phyloP scores from a whole-genome alignment of 2,113 vertebrate species.

The Caracal caracal region DNA sequence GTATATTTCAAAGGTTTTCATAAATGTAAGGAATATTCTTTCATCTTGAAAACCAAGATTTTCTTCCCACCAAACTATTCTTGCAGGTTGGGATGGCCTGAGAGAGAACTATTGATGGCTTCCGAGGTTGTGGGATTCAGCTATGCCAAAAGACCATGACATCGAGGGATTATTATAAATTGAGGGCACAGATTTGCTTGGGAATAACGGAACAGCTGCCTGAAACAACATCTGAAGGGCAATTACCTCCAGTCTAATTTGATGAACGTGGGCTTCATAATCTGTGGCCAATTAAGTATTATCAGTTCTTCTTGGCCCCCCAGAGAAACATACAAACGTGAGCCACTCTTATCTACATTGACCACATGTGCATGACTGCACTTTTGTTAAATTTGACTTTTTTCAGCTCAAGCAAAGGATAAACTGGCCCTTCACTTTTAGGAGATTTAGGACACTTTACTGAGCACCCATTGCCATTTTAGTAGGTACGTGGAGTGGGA shows the following conservation, averaged over 20 bases:
- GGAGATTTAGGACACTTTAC: background rate
- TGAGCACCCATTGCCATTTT: background rate
- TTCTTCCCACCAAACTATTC: background rate
- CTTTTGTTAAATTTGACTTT: background rate
- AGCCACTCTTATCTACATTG: background rate
- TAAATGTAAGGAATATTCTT: constrained; percentile 8
- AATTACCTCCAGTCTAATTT: background rate
- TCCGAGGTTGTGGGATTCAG: background rate
- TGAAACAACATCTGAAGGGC: background rate
- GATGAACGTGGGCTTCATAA: background rate
- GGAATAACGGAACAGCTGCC: background rate
- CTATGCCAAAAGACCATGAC: background rate
- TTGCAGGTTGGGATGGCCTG: background rate
- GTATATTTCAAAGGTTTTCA: constrained; percentile 7
- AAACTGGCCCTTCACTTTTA: background rate
- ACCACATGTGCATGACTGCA: background rate
- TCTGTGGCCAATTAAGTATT: background rate
- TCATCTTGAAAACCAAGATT: constrained; percentile 20
- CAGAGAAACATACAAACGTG: background rate
- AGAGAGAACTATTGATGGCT: background rate
- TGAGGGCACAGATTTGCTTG: background rate
- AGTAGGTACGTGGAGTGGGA: background rate
- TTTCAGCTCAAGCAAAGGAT: background rate
- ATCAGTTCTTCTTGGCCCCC: background rate
- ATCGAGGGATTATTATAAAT: background rate